Base-by-base conservation (phyloP, 92 coral and sea anemone genomes). In the Paramuricea clavata region DNA sequence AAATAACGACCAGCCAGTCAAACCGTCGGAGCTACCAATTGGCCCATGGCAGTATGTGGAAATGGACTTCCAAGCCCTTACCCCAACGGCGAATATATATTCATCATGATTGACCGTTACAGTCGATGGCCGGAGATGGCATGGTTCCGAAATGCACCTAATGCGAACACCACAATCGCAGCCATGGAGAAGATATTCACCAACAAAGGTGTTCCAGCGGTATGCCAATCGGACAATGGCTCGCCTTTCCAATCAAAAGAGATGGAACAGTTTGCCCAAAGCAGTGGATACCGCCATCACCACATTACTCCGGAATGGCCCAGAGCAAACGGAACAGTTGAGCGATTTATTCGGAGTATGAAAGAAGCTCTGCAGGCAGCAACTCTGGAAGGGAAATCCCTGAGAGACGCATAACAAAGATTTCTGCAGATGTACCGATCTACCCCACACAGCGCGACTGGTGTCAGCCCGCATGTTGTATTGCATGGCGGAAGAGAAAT, bases 221-320 rank as follows among this genome's bases (percentile, higher is more conserved):
- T 76, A 23, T 52, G 83, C 74, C 87, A 78, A 17, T 81, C 90
- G n/a, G 90, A 87, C 74, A 87, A 81, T 34, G 90, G 76, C 15
- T 6, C 76, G 36, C 83, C 83, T 19, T 78, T 88, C 39, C 82
- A 81, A 36, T 88, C 91, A 32, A 35, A 21, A 16, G 87, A 87
- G n/a, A 81, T 81, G 61, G 57, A 80, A 65, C 50, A 31, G 43
- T 87, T 61, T 28, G 60, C 76, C 44, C 12, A 70, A 22, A 25
- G 49, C 33, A 81, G 69, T 28, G 81, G 73, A 6, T 41, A 50
- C 36, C 15, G 13, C 25, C 81, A 71, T 31, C 47, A 83, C 36
- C 88, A 23, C 19, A 74, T 78, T 10, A 79, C 90, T 0, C 81
- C 81, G 23, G 60, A 69, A 23, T 79, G 90, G 90, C 86, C 86